These are phyloP conservation scores for Clytia hemisphaerica DNA, from an alignment of 30 jellyfish, hydroid and myxozoan genomes.

Conservation along the genomic window DNA sequence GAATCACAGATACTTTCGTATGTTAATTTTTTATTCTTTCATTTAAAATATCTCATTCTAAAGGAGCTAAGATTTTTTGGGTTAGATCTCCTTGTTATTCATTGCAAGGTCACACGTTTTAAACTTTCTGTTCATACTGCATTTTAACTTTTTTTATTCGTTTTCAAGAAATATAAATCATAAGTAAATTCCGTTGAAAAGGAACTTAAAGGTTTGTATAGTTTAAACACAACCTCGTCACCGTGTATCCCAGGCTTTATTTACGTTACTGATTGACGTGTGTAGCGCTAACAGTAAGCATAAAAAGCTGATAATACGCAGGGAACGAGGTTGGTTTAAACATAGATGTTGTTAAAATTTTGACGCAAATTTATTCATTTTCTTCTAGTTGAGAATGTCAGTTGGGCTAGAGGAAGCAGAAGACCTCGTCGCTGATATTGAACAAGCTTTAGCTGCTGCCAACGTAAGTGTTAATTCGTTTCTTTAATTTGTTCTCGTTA, in stretches of 20 bases:
- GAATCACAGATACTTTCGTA: constrained; percentile 95
- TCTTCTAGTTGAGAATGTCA: constrained; percentile 74
- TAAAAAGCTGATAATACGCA: no score
- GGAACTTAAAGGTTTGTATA: no score
- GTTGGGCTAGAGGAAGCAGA: constrained; percentile 95
- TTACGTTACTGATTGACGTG: no score
- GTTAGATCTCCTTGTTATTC: neutral
- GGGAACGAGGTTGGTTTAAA: no score
- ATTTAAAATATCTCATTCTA: neutral
- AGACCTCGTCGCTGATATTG: constrained; percentile 81
- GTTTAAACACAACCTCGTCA: no score
- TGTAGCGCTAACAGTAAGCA: no score
- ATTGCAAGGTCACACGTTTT: no score
- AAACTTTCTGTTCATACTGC: neutral
- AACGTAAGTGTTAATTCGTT: no score
- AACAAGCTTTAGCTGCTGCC: no score
- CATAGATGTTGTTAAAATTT: no score
- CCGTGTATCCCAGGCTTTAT: no score
- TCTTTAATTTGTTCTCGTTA: no score
- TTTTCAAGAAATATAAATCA: neutral
- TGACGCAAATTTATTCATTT: neutral
- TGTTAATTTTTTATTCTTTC: neutral
- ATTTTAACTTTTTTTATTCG: neutral
- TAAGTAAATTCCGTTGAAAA: neutral
- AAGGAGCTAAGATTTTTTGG: neutral